Evolutionary conservation across 2,797 vertebrate genomes (phyloP).

Genomic region (Smutsia gigantea): DNA sequence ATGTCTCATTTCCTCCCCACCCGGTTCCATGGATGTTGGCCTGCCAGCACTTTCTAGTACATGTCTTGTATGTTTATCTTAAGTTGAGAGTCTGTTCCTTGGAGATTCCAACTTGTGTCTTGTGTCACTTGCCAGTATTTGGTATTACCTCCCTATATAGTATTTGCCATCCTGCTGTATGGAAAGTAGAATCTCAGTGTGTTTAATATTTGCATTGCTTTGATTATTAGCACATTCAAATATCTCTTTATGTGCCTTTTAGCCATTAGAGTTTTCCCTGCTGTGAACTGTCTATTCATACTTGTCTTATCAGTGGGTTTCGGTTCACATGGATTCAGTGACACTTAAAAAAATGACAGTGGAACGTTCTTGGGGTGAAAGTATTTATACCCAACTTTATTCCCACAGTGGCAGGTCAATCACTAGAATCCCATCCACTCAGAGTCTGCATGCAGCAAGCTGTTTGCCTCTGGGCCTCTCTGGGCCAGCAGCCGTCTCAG

Average conservation of each 20-base stretch:
- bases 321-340: no score
- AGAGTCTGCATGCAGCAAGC: no score
- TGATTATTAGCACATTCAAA: neutral
- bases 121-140: neutral
- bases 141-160: neutral
- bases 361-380: no score
- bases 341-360: no score
- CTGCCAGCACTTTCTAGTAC: neutral
- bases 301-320: no score
- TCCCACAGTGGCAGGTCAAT: no score
- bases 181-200: neutral
- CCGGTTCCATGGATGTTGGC: neutral
- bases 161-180: neutral
- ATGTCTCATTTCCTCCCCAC: neutral
- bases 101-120: neutral
- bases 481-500: no score
- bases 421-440: no score
- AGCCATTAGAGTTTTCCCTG: neutral
- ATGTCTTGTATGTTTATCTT: neutral
- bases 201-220: neutral
- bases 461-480: no score
- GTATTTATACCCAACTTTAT: no score
- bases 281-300: neutral
- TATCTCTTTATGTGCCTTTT: neutral
- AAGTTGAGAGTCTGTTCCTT: neutral